Evolutionary conservation across 1,140 invertebrate genomes (phyloP), one percentile per base, ranked within the genome.

Genomic region (Cydia amplana): DNA sequence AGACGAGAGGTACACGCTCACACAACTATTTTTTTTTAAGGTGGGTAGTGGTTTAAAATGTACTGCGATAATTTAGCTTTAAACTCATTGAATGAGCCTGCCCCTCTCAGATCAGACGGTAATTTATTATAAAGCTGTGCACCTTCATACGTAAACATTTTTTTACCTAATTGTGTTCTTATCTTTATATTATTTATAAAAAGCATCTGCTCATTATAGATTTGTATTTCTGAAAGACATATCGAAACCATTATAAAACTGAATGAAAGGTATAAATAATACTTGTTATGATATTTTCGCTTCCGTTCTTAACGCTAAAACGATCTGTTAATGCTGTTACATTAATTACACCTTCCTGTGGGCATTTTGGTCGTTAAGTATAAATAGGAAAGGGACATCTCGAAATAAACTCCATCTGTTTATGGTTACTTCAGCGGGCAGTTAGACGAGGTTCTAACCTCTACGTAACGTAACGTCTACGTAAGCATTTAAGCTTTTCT

Each of bases 271-370:
- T 70, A 70, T 70, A 70, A 70, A 70, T 70, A 70, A 36, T 70
- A n/a, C 28, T 9, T 70, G 65, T 70, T 70, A 70, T 70, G 65
- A 70, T 70, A 70, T 72, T 77, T 78, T 83, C 76, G 74, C 85
- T 88, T 90, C 87, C 86, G 87, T 75, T 83, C 73, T 80, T 77
- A 84, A 79, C 78, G 76, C 75, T 82, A 85, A 81, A 87, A 87
- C 79, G 84, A 83, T 78, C 80, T 84, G 84, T 87, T 88, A 88
- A 86, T 87, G 85, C 86, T 87, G 78, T 84, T 84, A 80, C 80
- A 87, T 89, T 88, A 86, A 87, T 90, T 84, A 89, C 84, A 83
- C 82, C 87, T 88, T 90, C 85, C 88, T 89, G 87, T 83, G 75
- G 79, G 76, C 79, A 79, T 84, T 51, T 49, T 49, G 77, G 73